These are phyloP conservation scores for Vimba vimba DNA, from an alignment of 2,113 vertebrate species.

Conservation along the genomic window DNA sequence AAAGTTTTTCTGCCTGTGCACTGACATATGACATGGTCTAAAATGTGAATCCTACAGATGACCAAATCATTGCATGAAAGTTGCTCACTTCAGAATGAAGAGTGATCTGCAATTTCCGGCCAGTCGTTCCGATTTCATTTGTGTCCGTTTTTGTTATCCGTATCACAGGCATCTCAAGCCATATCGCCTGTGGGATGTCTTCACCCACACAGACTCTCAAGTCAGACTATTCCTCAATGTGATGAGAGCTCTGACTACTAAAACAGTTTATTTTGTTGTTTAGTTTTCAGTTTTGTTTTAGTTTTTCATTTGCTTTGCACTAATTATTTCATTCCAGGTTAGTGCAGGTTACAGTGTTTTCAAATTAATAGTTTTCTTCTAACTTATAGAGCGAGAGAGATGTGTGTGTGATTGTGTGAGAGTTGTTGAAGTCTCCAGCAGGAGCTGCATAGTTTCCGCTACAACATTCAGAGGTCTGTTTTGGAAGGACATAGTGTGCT, in stretches of 20 bases:
- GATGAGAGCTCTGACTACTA: background rate
- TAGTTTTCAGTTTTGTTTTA: background rate
- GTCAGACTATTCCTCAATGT: background rate
- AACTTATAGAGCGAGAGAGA: background rate
- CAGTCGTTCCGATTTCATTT: background rate
- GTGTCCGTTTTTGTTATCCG: background rate
- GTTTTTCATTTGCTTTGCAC: background rate
- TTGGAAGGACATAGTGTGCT: conserved; percentile 67
- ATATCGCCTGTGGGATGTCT: conserved; percentile 7
- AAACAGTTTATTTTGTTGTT: background rate
- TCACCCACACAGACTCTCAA: background rate
- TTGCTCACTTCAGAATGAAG: background rate
- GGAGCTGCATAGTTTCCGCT: conserved; percentile 63
- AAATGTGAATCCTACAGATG: background rate
- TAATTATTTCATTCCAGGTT: background rate
- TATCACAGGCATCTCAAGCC: background rate
- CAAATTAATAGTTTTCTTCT: background rate
- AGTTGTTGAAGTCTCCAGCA: conserved; percentile 57
- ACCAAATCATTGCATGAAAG: background rate
- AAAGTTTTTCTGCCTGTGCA: background rate
- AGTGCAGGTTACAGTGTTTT: background rate
- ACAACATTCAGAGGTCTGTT: conserved; percentile 39
- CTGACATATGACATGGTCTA: background rate
- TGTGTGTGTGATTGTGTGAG: conserved; percentile 45
- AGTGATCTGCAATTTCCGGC: background rate